phyloP scores from a whole-genome alignment of 2,888 invertebrate genomes.

The Blera fallax region DNA sequence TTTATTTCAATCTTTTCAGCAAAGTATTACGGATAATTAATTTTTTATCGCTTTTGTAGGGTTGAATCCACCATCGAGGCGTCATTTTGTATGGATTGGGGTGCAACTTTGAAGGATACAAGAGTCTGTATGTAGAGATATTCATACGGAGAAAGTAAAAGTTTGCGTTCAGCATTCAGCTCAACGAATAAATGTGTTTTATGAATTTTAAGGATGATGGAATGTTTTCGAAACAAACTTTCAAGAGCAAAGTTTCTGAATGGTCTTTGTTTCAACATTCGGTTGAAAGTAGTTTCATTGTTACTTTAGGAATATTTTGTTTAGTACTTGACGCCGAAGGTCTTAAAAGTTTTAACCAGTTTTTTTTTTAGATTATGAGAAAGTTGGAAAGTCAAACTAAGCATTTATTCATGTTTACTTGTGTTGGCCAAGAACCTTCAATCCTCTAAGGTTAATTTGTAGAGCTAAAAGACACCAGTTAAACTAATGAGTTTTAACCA shows the following conservation, averaged over 20 bases:
- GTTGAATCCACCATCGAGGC: neutral
- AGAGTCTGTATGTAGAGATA: neutral
- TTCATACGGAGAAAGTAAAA: neutral
- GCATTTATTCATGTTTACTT: no score
- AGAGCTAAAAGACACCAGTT: no score
- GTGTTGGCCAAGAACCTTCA: no score
- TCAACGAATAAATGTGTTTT: neutral
- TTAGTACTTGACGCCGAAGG: neutral
- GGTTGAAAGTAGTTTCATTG: slow-evolving; percentile 14
- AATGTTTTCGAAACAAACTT: slow-evolving; percentile 30
- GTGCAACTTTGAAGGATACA: neutral
- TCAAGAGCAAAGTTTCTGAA: slow-evolving; percentile 3
- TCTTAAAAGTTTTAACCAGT: neutral
- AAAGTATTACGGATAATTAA: neutral
- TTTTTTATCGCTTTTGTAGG: neutral
- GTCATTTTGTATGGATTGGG: neutral
- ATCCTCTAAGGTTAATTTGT: no score
- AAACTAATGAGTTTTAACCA: no score
- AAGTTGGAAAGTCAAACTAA: no score
- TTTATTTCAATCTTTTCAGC: neutral
- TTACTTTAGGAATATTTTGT: slow-evolving; percentile 5
- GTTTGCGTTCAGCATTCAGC: neutral
- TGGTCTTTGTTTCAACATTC: slow-evolving; percentile 2
- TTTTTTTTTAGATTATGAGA: neutral
- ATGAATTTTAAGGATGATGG: slow-evolving; percentile 18